Percentiles rank a stretch among this genome's conserved stretches.
Conservation (phyloP, 2,113 vertebrate species). For the Carlito syrichta region DNA sequence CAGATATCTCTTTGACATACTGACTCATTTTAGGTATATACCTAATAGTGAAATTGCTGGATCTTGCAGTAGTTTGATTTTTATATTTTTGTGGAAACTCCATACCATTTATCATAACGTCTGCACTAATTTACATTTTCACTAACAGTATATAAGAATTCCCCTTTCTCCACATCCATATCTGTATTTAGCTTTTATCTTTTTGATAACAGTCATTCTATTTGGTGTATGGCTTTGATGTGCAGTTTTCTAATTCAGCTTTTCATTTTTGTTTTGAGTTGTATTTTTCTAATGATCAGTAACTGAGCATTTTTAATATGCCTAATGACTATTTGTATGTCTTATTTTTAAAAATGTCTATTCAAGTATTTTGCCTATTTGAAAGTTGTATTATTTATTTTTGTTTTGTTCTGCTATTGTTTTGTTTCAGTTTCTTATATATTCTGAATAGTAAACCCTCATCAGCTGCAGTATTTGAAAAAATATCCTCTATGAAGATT, state of each 20-base stretch:
- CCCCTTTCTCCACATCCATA: not conserved
- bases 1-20: too few relatives aligned
- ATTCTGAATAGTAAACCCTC: not conserved
- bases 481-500: not conserved
- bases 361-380: not conserved
- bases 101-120: not conserved
- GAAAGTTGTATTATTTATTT: too few relatives aligned
- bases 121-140: not conserved
- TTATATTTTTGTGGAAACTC: not conserved
- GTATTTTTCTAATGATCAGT: not conserved
- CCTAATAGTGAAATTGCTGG: not conserved
- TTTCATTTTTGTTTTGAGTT: not conserved
- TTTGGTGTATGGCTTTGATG: not conserved
- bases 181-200: not conserved
- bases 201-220: not conserved
- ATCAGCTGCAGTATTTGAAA: not conserved
- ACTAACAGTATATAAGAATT: not conserved
- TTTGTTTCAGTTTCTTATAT: not conserved
- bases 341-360: not conserved
- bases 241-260: too few relatives aligned
- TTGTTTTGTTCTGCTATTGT: too few relatives aligned
- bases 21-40: not conserved
- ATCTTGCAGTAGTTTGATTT: not conserved
- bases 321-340: not conserved
- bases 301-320: not conserved